Base-by-base conservation (phyloP, 2,888 invertebrate species). In the Brachycybe producta region DNA sequence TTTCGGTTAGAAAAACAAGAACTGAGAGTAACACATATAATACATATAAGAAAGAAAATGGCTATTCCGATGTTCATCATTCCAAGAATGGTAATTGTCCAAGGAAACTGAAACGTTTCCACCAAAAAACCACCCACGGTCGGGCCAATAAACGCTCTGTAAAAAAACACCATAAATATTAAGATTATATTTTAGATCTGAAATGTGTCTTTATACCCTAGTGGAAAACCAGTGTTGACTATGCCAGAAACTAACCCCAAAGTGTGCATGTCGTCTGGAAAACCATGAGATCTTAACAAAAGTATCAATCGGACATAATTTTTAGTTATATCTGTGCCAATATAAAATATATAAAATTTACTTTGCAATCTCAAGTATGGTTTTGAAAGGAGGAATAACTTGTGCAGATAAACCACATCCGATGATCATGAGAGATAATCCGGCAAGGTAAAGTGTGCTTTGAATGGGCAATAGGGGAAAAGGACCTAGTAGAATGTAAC, bases 91-190 rank as follows among this genome's bases (percentile, higher is more conserved):
- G 28, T 40, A 5, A 23, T 21, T 13, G 49, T 40, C 49, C 49
- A 49, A 4, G 27, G 2, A 27, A 49, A 40, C 2, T 41, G 40
- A 19, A 49, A 17, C 5, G 28, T 21, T 11, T 26, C 36, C n/a
- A 8, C 7, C 2, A 49, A 3, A 17, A 49, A 49, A 19, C 49
- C 49, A 27, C 49, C 49, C 5, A 40, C 3, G 8, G 41, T n/a
- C 3, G 49, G 49, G 7, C 49, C 49, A 27, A 49, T 23, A 17
- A 49, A 39, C 5, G 49, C 26, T 15, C 49, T 49, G 40, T 8
- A n/a, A 41, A 2, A 13, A 47, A 38, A 15, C 4, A 4, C 2
- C 2, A 3, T 13, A n/a, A n/a, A n/a, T 21, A 26, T 8, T 5
- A 8, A 13, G 11, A 24, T 41, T 19, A 24, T n/a, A n/a, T 21